Conservation (phyloP, 2,113 vertebrate genomes). For the Acanthochromis polyacanthus region DNA sequence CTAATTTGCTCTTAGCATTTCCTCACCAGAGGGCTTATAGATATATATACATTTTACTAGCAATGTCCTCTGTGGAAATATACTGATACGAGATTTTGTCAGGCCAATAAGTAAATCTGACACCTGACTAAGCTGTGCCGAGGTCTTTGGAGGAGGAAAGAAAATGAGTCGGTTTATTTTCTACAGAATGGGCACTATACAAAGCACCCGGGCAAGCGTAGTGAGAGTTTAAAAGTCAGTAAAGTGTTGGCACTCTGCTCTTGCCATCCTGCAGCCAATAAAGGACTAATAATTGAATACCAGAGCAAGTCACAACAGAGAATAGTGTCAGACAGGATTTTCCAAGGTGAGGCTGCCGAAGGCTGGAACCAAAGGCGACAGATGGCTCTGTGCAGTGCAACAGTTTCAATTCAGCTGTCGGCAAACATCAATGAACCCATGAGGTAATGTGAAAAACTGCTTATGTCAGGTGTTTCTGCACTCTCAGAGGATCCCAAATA, state of each 20-base stretch:
- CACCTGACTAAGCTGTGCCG: neutral
- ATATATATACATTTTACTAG: neutral
- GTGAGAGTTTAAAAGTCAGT: neutral
- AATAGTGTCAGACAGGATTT: slow-evolving; percentile 29
- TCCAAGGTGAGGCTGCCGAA: slow-evolving; percentile 56
- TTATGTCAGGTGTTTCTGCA: slow-evolving; percentile 3
- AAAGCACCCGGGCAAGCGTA: neutral
- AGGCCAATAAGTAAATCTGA: neutral
- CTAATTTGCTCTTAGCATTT: neutral
- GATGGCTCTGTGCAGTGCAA: slow-evolving; percentile 31
- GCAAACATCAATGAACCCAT: slow-evolving; percentile 28
- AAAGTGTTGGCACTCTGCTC: slow-evolving; percentile 14
- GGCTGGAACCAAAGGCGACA: slow-evolving; percentile 34
- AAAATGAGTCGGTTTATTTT: neutral
- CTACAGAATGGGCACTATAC: neutral
- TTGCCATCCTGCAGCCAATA: slow-evolving; percentile 20
- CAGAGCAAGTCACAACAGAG: slow-evolving; percentile 66
- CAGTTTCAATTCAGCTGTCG: slow-evolving; percentile 12
- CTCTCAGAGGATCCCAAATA: neutral
- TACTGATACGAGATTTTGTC: neutral
- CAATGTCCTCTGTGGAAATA: neutral
- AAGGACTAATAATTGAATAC: slow-evolving; percentile 41
- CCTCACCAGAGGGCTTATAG: neutral
- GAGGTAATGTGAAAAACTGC: slow-evolving; percentile 25
- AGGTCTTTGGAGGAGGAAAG: neutral